Conservation (phyloP, 1,140 invertebrate genomes). For the Formica selysi region DNA sequence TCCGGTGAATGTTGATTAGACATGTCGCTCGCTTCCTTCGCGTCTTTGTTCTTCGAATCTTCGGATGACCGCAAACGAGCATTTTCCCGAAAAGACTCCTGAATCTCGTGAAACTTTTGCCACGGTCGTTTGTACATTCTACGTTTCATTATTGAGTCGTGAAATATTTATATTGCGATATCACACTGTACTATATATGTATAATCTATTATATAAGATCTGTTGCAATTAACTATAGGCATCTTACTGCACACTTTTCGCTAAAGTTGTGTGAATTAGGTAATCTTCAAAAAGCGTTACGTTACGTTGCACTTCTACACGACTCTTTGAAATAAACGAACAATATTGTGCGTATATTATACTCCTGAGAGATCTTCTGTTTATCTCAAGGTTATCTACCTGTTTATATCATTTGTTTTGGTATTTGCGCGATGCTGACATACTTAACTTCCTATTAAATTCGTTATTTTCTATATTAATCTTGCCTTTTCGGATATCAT, state of each 20-base stretch:
- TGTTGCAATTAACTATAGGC: neutral
- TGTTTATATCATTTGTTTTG: conserved; percentile 25
- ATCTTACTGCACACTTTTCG: neutral
- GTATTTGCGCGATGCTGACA: neutral
- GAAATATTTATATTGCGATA: neutral
- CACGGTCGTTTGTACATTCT: conserved; percentile 20
- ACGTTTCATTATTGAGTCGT: conserved; percentile 15
- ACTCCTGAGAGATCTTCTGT: neutral
- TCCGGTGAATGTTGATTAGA: conserved; percentile 68
- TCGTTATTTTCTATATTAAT: neutral
- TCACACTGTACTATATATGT: conserved; percentile 2
- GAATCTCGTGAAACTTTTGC: conserved; percentile 18
- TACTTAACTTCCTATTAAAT: neutral
- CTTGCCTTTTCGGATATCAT: neutral
- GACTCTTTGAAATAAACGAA: neutral
- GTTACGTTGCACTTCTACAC: neutral
- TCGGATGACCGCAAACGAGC: neutral
- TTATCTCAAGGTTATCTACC: conserved; percentile 5
- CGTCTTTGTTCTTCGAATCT: neutral
- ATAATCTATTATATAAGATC: neutral
- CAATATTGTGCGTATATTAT: neutral
- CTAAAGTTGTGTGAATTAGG: neutral
- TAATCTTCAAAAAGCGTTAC: neutral
- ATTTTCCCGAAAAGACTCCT: neutral
- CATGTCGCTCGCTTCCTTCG: neutral